Evolutionary conservation across 2,888 invertebrate genomes (phyloP).

Genomic region (Apamea epomidion): DNA sequence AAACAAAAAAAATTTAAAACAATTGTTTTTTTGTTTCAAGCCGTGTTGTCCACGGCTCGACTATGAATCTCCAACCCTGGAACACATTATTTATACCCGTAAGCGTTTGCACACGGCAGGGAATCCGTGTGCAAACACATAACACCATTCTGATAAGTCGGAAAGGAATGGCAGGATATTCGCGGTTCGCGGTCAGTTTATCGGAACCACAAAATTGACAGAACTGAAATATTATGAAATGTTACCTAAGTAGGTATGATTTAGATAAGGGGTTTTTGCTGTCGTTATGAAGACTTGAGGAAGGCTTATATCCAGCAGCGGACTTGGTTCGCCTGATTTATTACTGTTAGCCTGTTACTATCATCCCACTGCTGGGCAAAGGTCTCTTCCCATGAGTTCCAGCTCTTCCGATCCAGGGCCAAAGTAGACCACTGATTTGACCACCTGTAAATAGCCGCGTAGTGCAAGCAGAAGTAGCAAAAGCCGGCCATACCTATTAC

Average conservation of each 20-base stretch:
- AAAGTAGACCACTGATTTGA: not conserved
- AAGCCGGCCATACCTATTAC: not conserved
- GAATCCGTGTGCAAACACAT: slow-evolving; percentile 67
- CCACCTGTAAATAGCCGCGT: not conserved
- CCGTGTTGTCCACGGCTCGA: slow-evolving; percentile 78
- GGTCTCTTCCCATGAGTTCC: too few relatives aligned
- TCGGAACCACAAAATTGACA: slow-evolving; percentile 37
- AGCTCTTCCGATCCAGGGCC: too few relatives aligned
- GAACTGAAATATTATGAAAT: not conserved
- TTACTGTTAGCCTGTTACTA: too few relatives aligned
- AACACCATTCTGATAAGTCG: slow-evolving; percentile 32
- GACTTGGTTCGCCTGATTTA: not conserved
- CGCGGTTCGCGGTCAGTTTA: slow-evolving; percentile 58
- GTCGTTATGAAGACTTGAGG: not conserved
- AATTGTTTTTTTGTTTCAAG: slow-evolving; percentile 60
- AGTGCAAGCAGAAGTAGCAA: not conserved
- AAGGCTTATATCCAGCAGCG: not conserved
- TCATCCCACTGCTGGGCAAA: too few relatives aligned
- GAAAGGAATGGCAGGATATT: slow-evolving; percentile 40
- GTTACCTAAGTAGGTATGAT: not conserved
- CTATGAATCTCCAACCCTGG: slow-evolving; percentile 55
- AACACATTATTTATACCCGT: slow-evolving; percentile 65
- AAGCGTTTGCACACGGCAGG: slow-evolving; percentile 56
- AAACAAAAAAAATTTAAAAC: slow-evolving; percentile 14
- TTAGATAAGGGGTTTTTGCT: not conserved